Percentiles rank a stretch among this genome's conserved stretches.
phyloP scores from a whole-genome alignment of 2,113 vertebrate species.

The Dromaius novaehollandiae region DNA sequence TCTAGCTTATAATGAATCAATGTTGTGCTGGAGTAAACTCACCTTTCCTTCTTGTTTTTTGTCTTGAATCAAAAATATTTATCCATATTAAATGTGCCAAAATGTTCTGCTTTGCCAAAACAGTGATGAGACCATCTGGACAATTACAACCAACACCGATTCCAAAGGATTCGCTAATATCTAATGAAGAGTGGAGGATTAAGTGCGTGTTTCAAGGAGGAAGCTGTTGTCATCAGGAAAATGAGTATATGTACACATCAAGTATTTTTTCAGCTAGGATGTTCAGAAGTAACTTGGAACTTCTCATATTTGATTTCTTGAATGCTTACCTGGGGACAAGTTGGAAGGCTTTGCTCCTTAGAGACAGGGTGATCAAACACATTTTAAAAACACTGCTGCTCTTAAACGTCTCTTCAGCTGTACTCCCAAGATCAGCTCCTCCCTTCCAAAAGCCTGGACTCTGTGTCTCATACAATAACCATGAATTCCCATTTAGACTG shows the following conservation, averaged over 20 bases:
- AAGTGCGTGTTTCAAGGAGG: background rate
- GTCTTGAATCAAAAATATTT: background rate
- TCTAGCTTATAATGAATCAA: background rate
- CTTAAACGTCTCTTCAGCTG: background rate
- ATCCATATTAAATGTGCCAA: background rate
- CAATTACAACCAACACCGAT: background rate
- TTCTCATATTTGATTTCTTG: background rate
- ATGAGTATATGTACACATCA: background rate
- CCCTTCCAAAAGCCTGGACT: background rate
- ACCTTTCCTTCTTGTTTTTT: background rate
- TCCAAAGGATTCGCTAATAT: background rate
- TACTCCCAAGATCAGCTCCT: background rate
- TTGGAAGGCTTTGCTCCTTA: background rate
- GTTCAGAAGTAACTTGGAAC: background rate
- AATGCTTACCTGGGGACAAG: background rate
- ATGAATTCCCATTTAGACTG: background rate
- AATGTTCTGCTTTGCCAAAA: background rate
- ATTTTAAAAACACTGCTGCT: background rate
- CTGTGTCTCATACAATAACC: background rate
- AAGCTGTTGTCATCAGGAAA: background rate
- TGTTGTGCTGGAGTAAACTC: background rate
- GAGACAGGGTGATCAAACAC: background rate
- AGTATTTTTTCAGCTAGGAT: background rate
- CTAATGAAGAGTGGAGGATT: background rate
- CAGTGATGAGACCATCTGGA: background rate